Base-by-base conservation (phyloP, 2,797 vertebrate species). In the Allobates femoralis region DNA sequence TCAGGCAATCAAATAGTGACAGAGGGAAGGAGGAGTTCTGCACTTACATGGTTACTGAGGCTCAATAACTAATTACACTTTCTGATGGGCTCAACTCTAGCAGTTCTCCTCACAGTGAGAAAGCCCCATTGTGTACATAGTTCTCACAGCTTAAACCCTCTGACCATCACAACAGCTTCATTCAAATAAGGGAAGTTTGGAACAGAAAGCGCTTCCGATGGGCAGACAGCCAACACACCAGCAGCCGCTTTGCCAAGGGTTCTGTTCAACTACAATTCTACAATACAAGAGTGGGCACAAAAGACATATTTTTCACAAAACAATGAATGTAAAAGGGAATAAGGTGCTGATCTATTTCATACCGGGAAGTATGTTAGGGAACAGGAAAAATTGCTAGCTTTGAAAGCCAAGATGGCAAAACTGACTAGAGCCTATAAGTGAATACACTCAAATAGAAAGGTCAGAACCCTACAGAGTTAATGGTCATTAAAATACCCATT, bases 71-170 rank as follows among this genome's bases (percentile, higher is more conserved):
- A 95, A 94, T 94, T 94, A 94, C 92, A 93, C 92, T 94, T 93
- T 92, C 92, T 93, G 89, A 91, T 92, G 55, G 76, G 89, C 90
- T 93, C 91, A 92, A 92, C 91, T 23, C 67, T 91, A 91, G 89
- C 92, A 94, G 91, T 94, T 93, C 94, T 96, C 94, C 91, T 91
- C 93, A 90, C 91, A 91, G 93, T 94, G 92, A 95, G 92, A 93
- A 93, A 89, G 93, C 92, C 92, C 92, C 92, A 94, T 94, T 95
- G 94, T 94, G 92, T 81, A 0, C 92, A 93, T 91, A 93, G 93
- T 95, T 95, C 94, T 95, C 93, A 95, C 93, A 94, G 94, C 93
- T 93, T 91, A 94, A 91, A 94, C 94, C 94, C 94, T 91, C 93
- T 92, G 93, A 94, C 92, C 90, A 91, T 28, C 90, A 95, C 94